phyloP scores from a whole-genome alignment of 2,113 vertebrate genomes.

The Cinclus mexicanus region DNA sequence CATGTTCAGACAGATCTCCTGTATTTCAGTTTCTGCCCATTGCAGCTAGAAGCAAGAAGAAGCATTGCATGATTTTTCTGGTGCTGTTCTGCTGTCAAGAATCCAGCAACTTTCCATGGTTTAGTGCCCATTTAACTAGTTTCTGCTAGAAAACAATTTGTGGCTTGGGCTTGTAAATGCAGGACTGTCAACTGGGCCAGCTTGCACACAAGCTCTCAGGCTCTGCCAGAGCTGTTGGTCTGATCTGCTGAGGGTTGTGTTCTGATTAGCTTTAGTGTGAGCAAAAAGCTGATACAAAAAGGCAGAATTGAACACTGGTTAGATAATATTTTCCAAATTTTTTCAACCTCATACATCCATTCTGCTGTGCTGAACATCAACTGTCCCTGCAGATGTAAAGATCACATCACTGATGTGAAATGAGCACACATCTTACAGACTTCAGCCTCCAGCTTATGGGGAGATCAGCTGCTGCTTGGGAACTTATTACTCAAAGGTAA shows the following conservation, averaged over 20 bases:
- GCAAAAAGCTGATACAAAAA: not conserved
- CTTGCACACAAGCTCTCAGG: not conserved
- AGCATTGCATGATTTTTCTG: not conserved
- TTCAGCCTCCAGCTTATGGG: not conserved
- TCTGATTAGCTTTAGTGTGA: not conserved
- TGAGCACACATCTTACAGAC: not conserved
- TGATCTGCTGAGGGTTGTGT: not conserved
- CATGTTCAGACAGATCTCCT: not conserved
- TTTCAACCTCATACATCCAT: not conserved
- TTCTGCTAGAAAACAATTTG: not conserved
- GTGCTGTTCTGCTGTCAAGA: not conserved
- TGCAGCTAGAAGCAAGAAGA: not conserved
- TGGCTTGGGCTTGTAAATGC: not conserved
- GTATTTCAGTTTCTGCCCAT: not conserved
- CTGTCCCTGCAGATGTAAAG: not conserved
- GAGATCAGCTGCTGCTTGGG: not conserved
- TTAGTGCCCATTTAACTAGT: not conserved
- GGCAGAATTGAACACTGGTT: not conserved
- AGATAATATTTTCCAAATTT: not conserved
- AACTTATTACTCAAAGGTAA: not conserved
- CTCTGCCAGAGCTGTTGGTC: not conserved
- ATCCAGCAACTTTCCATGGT: not conserved
- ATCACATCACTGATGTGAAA: not conserved
- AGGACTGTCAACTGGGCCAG: not conserved
- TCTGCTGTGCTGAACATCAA: not conserved